These are phyloP conservation scores for Heptranchias perlo DNA, from an alignment of 2,113 vertebrate genomes.

Conservation along the genomic window DNA sequence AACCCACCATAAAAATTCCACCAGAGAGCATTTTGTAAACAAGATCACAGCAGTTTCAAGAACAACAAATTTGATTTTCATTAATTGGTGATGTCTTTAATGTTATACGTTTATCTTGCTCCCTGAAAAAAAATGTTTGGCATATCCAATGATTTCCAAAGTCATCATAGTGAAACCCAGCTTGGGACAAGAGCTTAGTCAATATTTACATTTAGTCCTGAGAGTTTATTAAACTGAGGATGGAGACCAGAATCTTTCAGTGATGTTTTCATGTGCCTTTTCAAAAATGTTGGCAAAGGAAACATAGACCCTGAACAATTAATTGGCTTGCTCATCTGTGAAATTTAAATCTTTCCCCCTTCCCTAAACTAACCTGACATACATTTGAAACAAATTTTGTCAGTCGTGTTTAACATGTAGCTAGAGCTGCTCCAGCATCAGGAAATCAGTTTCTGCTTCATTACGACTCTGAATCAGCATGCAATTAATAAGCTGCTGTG, in stretches of 20 bases:
- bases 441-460: background rate
- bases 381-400: background rate
- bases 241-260: background rate
- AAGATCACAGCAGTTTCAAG: background rate
- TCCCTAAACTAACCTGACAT: background rate
- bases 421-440: background rate
- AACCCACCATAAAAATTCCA: no score
- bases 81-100: background rate
- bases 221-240: background rate
- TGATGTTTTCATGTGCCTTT: background rate
- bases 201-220: background rate
- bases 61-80: background rate
- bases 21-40: no score
- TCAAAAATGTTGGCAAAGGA: background rate
- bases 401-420: background rate
- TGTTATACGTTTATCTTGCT: background rate
- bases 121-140: background rate
- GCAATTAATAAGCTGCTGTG: background rate
- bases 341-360: background rate
- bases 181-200: background rate
- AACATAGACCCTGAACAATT: background rate
- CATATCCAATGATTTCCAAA: background rate
- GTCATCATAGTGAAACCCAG: background rate
- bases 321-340: background rate
- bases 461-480: background rate